phyloP scores from a whole-genome alignment of 2,888 invertebrate species.

The Cosmopolites sordidus region DNA sequence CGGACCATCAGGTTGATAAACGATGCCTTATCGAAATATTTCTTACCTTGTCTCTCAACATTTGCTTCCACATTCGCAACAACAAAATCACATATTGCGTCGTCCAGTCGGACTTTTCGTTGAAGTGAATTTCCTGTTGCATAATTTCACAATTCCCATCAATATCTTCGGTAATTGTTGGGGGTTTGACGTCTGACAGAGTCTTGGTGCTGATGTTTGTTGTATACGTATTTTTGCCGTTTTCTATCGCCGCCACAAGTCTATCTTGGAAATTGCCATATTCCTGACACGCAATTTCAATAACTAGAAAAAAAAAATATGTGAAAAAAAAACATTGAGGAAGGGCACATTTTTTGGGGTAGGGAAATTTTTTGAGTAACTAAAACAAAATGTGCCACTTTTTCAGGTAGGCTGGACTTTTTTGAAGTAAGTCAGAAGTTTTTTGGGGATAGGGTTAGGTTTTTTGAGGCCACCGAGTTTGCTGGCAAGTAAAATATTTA shows the following conservation, averaged over 20 bases:
- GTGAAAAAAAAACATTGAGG: no score
- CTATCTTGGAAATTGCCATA: constrained; percentile 68
- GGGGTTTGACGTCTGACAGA: neutral
- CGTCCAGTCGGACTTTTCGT: constrained; percentile 43
- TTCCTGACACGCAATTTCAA: constrained; percentile 77
- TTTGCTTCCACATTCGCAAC: constrained; percentile 68
- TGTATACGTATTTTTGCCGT: constrained; percentile 51
- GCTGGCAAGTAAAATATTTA: no score
- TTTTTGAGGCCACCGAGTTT: no score
- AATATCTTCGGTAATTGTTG: neutral
- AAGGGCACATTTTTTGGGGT: no score
- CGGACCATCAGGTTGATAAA: no score
- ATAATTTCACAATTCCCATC: constrained; percentile 7
- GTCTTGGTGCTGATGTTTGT: neutral
- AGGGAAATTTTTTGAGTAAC: no score
- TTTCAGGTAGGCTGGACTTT: no score
- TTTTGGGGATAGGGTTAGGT: no score
- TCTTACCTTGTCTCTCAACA: constrained; percentile 67
- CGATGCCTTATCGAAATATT: no score
- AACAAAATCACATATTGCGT: constrained; percentile 66
- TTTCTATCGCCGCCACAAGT: constrained; percentile 66
- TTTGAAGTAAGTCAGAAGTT: no score
- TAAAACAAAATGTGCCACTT: no score
- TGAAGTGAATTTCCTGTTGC: constrained; percentile 17
- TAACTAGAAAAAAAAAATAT: constrained; percentile 55